Evolutionary conservation across 2,888 invertebrate species (phyloP), one percentile per base, ranked within the genome.

Genomic region (Antitype chi): DNA sequence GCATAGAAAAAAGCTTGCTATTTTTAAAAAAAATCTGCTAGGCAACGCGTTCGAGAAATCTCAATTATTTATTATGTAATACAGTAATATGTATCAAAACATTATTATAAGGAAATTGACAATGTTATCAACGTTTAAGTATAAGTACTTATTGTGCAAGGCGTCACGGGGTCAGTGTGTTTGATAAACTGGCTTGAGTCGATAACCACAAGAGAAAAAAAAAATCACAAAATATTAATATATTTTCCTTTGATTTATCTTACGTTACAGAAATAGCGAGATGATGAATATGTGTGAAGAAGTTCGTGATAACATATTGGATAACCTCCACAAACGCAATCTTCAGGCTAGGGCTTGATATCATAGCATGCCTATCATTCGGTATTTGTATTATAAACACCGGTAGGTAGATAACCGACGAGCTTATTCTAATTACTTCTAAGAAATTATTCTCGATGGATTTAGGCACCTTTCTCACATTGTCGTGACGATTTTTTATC

Each of bases 121-220:
- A 84, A 75, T 80, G 88, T 93, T 95, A 95, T 95, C 94, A 90
- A 76, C 67, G 81, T 88, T 90, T 85, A 89, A 89, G 86, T 89
- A 74, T 74, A 11, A 47, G 43, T 47, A 74, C n/a, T 69, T 80
- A 91, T 94, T 95, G 94, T 95, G 94, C 94, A 95, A 95, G 93
- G 91, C 90, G 90, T 90, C 89, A 87, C 86, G 88, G 92, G 95
- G 95, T 95, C 95, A 95, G 72, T 82, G 80, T 73, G 70, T 57
- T 63, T 85, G 95, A 95, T 96, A 96, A 96, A 94, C 95, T 90
- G 84, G 49, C 79, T 81, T 71, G 82, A 55, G 11, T 13, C 38
- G 94, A 96, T 95, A 95, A 92, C 78, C 84, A 89, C 78, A 79
- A 89, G 87, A 38, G 59, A 90, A 91, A 93, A 93, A 93, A 92